These are phyloP conservation scores for Montipora capitata DNA, from an alignment of 92 coral and sea anemone species.

Conservation along the genomic window DNA sequence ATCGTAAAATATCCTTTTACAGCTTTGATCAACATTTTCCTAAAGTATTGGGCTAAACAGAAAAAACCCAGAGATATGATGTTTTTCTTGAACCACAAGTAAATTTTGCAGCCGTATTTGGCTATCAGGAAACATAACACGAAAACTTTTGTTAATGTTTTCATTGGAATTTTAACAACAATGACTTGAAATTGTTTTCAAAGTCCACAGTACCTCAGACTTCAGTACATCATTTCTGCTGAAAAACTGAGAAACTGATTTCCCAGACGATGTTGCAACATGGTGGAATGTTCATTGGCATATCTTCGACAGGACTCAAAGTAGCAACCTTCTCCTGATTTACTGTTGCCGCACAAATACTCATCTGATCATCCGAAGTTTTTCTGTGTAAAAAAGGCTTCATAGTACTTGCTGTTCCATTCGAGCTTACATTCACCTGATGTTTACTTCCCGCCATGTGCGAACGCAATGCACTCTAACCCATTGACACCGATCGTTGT, in stretches of 20 bases:
- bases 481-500: no score
- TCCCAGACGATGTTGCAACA: conserved; percentile 24
- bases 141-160: neutral
- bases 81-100: neutral
- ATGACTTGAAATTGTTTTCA: conserved; percentile 52
- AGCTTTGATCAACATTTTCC: no score
- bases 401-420: no score
- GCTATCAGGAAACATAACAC: conserved; percentile 38
- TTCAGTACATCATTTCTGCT: conserved; percentile 16
- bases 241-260: conserved; percentile 7
- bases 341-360: conserved; percentile 1
- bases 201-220: conserved; percentile 65
- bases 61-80: conserved; percentile 58
- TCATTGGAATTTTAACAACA: conserved; percentile 52
- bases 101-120: neutral
- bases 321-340: conserved; percentile 9
- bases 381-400: no score
- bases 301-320: neutral
- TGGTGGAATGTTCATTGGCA: neutral
- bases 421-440: no score
- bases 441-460: no score
- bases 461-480: no score
- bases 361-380: neutral
- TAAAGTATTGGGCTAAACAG: neutral
- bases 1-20: no score